phyloP scores from a whole-genome alignment of 2,113 vertebrate genomes.

The Phylloscopus whistleri region DNA sequence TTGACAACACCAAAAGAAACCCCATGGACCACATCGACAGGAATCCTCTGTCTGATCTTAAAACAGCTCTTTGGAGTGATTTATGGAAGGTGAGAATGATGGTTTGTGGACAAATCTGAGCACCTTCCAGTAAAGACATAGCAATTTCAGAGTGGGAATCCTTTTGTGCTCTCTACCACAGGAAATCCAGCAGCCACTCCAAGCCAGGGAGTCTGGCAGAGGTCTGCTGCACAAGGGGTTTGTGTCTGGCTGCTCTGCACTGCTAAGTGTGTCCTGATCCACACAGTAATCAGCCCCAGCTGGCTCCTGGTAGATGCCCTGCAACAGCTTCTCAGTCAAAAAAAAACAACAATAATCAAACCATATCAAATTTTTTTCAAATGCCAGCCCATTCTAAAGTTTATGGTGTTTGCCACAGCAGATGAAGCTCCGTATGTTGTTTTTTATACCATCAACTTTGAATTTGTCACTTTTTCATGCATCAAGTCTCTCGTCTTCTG shows the following conservation, averaged over 20 bases:
- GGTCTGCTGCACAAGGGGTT: background rate
- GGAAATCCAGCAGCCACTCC: background rate
- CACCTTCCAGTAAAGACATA: background rate
- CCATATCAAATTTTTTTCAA: background rate
- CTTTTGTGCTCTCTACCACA: background rate
- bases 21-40: fast-evolving
- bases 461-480: slow-evolving; percentile 8
- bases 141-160: background rate
- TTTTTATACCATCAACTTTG: background rate
- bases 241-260: background rate
- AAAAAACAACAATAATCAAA: slow-evolving; percentile 34
- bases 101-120: background rate
- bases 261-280: background rate
- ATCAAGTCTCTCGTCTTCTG: slow-evolving; percentile 12
- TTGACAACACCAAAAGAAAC: background rate
- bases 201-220: background rate
- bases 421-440: slow-evolving; percentile 46
- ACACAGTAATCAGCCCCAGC: background rate
- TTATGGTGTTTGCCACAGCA: background rate
- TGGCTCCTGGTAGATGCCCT: background rate
- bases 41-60: background rate
- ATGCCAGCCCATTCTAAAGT: slow-evolving; percentile 15
- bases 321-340: background rate
- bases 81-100: background rate
- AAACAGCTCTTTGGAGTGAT: background rate